Conservation (phyloP, 2,888 invertebrate genomes). For the Scaptomyza polygonia region DNA sequence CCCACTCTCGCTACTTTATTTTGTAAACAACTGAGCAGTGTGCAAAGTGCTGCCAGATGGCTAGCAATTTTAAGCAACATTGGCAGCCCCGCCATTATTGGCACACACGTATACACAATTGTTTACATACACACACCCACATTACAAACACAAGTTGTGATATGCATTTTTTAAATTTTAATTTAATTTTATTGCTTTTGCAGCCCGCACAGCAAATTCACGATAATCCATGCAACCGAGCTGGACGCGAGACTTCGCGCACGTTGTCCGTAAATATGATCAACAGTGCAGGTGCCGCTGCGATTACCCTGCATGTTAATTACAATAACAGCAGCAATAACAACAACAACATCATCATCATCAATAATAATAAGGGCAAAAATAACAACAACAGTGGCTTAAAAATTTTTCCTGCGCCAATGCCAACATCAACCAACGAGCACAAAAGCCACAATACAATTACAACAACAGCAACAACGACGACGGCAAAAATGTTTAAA, state of each 20-base stretch:
- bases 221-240: conserved; percentile 31
- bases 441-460: conserved; percentile 54
- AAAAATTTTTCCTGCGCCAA: conserved; percentile 36
- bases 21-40: conserved; percentile 67
- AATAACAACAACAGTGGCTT: conserved; percentile 37
- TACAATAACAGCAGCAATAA: conserved; percentile 26
- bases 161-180: conserved; percentile 68
- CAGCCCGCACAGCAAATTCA: conserved; percentile 35
- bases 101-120: conserved; percentile 33
- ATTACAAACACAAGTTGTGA: conserved; percentile 13
- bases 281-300: conserved; percentile 51
- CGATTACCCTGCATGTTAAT: conserved; percentile 62
- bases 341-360: conserved; percentile 35
- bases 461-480: conserved; percentile 21
- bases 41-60: conserved; percentile 59
- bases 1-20: conserved; percentile 52
- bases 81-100: conserved; percentile 53
- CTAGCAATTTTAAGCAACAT: conserved; percentile 32
- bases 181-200: conserved; percentile 27
- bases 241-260: conserved; percentile 21
- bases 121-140: conserved; percentile 1
- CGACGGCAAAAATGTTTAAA: conserved; percentile 43
- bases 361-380: conserved; percentile 32
- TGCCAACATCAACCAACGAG: conserved; percentile 34
- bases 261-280: conserved; percentile 47